A percentile compares a stretch with the other conserved stretches of the same genome.
phyloP scores from a whole-genome alignment of 2,888 invertebrate species.

The Metalampra italica region DNA sequence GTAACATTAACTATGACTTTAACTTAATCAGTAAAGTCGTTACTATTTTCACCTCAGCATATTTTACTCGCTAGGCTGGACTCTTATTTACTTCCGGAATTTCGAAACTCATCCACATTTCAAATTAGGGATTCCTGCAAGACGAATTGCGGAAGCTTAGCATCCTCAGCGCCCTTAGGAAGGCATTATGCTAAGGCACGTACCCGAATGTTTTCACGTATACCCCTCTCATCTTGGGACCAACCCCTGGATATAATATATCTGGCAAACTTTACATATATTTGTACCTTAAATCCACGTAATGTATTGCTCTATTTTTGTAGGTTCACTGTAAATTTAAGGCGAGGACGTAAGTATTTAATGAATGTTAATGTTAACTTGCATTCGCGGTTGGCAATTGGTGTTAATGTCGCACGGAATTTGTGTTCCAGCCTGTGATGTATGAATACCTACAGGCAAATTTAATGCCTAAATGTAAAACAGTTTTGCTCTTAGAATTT shows the following conservation, averaged over 20 bases:
- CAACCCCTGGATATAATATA: slow-evolving; percentile 77
- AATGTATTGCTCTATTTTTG: slow-evolving; percentile 78
- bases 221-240: slow-evolving; percentile 64
- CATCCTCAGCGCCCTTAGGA: slow-evolving; percentile 63
- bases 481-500: neutral
- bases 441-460: slow-evolving; percentile 1
- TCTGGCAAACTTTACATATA: slow-evolving; percentile 78
- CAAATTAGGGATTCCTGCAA: slow-evolving; percentile 77
- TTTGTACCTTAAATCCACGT: slow-evolving; percentile 77
- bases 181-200: slow-evolving; percentile 76
- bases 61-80: neutral
- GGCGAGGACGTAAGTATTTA: slow-evolving; percentile 63
- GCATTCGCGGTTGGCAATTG: slow-evolving; percentile 55
- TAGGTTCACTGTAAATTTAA: slow-evolving; percentile 69
- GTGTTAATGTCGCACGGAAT: slow-evolving; percentile 46
- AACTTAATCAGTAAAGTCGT: slow-evolving; percentile 8
- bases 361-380: slow-evolving; percentile 70
- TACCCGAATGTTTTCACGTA: slow-evolving; percentile 74
- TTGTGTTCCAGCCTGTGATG: slow-evolving; percentile 23
- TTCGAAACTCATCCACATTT: slow-evolving; percentile 70
- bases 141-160: slow-evolving; percentile 74
- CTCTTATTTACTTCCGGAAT: slow-evolving; percentile 38
- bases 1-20: too few species aligned
- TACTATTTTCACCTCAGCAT: slow-evolving; percentile 4
- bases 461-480: slow-evolving; percentile 2